Conservation (phyloP, 2,113 vertebrate species). For the Xiphorhynchus elegans region DNA sequence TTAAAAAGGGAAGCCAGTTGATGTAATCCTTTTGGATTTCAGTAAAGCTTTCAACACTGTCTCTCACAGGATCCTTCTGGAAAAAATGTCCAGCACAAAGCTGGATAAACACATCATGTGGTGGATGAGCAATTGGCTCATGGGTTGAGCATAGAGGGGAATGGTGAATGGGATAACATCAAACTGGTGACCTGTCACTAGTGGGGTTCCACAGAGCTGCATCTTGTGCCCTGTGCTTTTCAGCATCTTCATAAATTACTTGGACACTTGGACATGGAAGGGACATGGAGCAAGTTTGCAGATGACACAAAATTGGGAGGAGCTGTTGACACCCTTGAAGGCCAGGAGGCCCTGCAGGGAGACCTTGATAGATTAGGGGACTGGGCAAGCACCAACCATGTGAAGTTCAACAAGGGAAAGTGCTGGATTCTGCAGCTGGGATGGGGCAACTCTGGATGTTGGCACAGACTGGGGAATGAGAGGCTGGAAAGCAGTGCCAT, state of each 20-base stretch:
- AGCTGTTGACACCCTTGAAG: background rate
- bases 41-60: background rate
- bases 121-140: background rate
- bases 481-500: background rate
- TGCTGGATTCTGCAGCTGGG: background rate
- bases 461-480: background rate
- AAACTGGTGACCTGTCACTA: background rate
- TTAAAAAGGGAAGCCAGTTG: background rate
- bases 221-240: background rate
- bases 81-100: background rate
- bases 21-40: background rate
- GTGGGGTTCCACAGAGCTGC: background rate
- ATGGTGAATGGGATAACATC: background rate
- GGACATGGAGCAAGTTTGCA: background rate
- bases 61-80: background rate
- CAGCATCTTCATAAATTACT: background rate
- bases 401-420: background rate
- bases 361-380: background rate
- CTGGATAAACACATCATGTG: background rate
- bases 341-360: background rate
- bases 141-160: background rate
- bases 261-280: background rate
- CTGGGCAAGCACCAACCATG: background rate
- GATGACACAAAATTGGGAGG: background rate
- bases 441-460: background rate